Percentiles rank a stretch among this genome's conserved stretches.
Conservation (phyloP, 2,797 vertebrate species). For the Manis pentadactyla region DNA sequence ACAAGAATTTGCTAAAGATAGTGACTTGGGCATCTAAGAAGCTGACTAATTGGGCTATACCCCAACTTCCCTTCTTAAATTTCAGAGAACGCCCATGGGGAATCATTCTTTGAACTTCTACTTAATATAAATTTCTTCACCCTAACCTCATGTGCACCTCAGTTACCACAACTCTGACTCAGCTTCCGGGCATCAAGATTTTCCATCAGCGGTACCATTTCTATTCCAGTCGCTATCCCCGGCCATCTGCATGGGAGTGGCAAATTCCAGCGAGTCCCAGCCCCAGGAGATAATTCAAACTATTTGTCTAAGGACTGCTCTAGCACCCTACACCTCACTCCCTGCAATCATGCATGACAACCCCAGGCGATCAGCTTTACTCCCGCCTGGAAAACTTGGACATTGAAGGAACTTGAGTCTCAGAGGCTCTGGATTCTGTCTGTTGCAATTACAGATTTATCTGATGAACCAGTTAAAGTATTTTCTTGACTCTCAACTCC, state of each 20-base stretch:
- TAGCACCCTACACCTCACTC: neutral
- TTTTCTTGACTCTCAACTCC: neutral
- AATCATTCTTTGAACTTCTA: neutral
- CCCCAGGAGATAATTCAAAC: neutral
- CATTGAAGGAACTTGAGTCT: neutral
- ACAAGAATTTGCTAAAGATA: neutral
- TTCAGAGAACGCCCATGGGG: neutral
- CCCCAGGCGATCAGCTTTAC: neutral
- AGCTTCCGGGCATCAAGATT: neutral
- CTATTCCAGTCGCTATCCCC: neutral
- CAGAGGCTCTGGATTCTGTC: neutral
- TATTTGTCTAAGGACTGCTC: neutral
- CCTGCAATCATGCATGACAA: neutral
- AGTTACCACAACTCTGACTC: neutral
- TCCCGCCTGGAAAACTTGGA: neutral
- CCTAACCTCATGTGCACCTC: neutral
- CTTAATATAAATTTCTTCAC: neutral
- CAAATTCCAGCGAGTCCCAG: neutral
- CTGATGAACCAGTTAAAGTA: neutral
- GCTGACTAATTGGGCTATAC: neutral
- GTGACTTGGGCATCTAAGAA: neutral
- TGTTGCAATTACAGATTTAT: neutral
- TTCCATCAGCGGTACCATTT: neutral
- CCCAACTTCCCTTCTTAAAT: neutral
- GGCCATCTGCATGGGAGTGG: neutral